Conservation (phyloP, 2,888 invertebrate species). For the Parnassius orleans region DNA sequence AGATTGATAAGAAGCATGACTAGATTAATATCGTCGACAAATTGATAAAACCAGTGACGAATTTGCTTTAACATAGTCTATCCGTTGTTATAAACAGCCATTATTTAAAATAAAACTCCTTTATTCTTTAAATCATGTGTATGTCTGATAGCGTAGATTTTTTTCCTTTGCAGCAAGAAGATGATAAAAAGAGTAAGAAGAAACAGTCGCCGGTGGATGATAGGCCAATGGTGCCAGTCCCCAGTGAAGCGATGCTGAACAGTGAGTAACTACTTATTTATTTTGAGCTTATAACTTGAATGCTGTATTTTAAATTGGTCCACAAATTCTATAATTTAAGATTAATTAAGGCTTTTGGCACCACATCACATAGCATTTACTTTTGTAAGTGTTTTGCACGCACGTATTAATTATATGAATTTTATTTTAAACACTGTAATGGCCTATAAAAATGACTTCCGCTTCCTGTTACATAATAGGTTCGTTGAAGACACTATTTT, state of each 20-base stretch:
- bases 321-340: slow-evolving; percentile 12
- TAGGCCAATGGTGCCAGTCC: slow-evolving; percentile 69
- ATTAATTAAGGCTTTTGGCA: slow-evolving; percentile 24
- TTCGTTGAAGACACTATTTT: neutral
- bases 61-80: slow-evolving; percentile 40
- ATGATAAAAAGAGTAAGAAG: slow-evolving; percentile 75
- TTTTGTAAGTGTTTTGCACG: slow-evolving; percentile 10
- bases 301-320: slow-evolving; percentile 5
- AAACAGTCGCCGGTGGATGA: slow-evolving; percentile 73
- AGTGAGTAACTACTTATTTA: slow-evolving; percentile 51
- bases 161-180: slow-evolving; percentile 66
- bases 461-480: slow-evolving; percentile 2
- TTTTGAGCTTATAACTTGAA: neutral
- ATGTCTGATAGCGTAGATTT: slow-evolving; percentile 57
- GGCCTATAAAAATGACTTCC: slow-evolving; percentile 10
- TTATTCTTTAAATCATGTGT: slow-evolving; percentile 34
- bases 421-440: slow-evolving; percentile 13
- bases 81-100: slow-evolving; percentile 42
- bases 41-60: slow-evolving; percentile 57
- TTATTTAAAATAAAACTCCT: slow-evolving; percentile 25
- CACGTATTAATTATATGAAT: slow-evolving; percentile 4
- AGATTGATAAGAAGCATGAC: slow-evolving; percentile 58
- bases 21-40: slow-evolving; percentile 60
- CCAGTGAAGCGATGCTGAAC: slow-evolving; percentile 77
- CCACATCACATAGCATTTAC: slow-evolving; percentile 9